Conservation (phyloP, 2,888 invertebrate genomes). For the Boloria euphrosyne region DNA sequence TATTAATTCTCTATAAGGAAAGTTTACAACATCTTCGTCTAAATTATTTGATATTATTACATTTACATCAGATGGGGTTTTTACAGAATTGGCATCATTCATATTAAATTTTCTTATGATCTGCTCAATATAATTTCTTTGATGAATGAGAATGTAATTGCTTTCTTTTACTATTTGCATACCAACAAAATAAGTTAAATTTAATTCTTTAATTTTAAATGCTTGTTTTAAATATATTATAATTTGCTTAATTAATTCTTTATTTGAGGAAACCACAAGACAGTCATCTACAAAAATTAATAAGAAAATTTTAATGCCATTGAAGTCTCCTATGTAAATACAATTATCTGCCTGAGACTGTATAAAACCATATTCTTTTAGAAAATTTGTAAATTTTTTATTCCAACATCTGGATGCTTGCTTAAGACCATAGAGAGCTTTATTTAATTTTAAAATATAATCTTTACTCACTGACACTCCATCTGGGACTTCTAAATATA, state of each 20-base stretch:
- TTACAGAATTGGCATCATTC: conserved; percentile 35
- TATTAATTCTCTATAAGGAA: conserved; percentile 41
- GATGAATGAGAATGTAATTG: conserved; percentile 39
- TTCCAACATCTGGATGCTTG: conserved; percentile 18
- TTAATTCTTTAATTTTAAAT: conserved; percentile 44
- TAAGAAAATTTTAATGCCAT: conserved; percentile 41
- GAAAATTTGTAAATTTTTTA: conserved; percentile 8
- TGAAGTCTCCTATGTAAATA: conserved; percentile 42
- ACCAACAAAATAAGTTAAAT: conserved; percentile 43
- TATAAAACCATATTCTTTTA: conserved; percentile 6
- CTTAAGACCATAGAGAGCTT: conserved; percentile 31
- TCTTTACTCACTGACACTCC: conserved; percentile 26
- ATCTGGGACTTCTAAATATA: conserved; percentile 20
- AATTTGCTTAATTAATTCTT: conserved; percentile 25
- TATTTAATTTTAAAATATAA: conserved; percentile 27
- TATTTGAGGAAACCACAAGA: conserved; percentile 38
- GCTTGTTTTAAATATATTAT: conserved; percentile 37
- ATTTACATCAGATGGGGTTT: conserved; percentile 35
- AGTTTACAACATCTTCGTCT: conserved; percentile 29
- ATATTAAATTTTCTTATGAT: conserved; percentile 45
- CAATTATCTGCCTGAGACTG: conserved; percentile 42
- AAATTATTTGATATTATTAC: conserved; percentile 30
- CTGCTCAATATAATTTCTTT: conserved; percentile 39
- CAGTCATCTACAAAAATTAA: conserved; percentile 48
- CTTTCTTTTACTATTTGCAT: conserved; percentile 39